Base-by-base conservation (phyloP, 1,140 invertebrate genomes). In the Babylonia areolata region DNA sequence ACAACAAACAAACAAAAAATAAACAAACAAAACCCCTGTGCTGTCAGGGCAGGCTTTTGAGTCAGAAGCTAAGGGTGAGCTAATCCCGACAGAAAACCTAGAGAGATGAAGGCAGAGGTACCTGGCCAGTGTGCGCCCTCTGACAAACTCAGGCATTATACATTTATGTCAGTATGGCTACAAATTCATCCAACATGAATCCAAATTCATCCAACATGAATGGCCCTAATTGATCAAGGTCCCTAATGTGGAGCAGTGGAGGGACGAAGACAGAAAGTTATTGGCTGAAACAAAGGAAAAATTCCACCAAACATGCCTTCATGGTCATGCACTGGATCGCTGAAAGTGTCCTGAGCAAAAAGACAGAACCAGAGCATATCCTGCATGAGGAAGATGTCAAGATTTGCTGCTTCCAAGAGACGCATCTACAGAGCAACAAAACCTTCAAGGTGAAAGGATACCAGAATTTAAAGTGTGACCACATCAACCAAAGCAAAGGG, bases 371-470 rank as follows among this genome's bases (percentile, higher is more conserved):
- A 31, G 33, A 35, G 42, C 9, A 42, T 54, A 28, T 85, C 23
- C 64, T 46, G 17, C 82, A 20, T 0, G 15, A 15, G 28, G 31
- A 20, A 12, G 40, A 37, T 20, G 35, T 78, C 20, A 33, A 78
- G 12, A 28, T 39, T 11, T 78, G 35, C 75, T 78, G 75, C 33
- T 15, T 35, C 40, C 75, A 35, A 3, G 33, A 78, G 35, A 37
- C 75, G 20, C 75, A 78, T 35, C 75, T 39, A 37, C 75, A 78
- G 40, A 39, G 75, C 40, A 20, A 20, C 58, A 69, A 69, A 28
- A 23, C 15, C 5, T 69, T 69, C n/a, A 79, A 79, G 39, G 39
- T 79, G 31, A 79, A 39, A 79, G 77, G 77, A 12, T 79, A 79
- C 39, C 77, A 79, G 39, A 6, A 6, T 11, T 79, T 79, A 37